Evolutionary conservation across 2,113 vertebrate species (phyloP), one percentile per base, ranked within the genome.

Genomic region (Sterrhoptilus dennistouni): DNA sequence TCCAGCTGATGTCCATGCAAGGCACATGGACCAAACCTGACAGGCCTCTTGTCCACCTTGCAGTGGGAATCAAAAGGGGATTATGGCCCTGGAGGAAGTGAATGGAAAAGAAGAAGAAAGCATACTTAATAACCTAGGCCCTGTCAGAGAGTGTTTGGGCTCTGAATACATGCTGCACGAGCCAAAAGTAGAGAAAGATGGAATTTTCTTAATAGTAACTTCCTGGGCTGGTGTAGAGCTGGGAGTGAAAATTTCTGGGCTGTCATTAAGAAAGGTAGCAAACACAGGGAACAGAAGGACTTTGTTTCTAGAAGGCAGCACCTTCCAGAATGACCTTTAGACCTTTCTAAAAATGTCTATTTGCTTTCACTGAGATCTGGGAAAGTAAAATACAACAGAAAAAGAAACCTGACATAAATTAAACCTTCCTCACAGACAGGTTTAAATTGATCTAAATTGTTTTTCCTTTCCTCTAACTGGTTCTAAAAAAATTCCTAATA

Each of bases 1-100:
- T 65, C 36, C 1, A 5, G 42, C 14, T 6, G 2, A 17, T 8
- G 3, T 33, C 29, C 8, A 25, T 11, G 27, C 7, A 24, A 13
- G 35, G 20, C 21, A 78, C 23, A 21, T 6, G 21, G 24, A 35
- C 15, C 4, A 2, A 72, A 35, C 8, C 22, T 29, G 29, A 52
- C 1, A 81, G 25, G 68, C 6, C 4, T 70, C 9, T 71, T 57
- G 7, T 29, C 49, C 14, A 1, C 38, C 77, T 77, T 77, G 36
- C 45, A 35, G 22, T 17, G 22, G 21, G 16, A 24, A 56, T 61
- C 22, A 57, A n/a, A 83, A 86, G 27, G 14, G 8, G 11, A n/a
- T 78, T 57, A 78, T 35, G 17, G 8, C 8, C 31, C 50, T 82
- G 31, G 31, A 80, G 2, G 11, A 4, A 66, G 18, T 0, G 2